Conservation (phyloP, 1,140 invertebrate genomes). For the Apis dorsata region DNA sequence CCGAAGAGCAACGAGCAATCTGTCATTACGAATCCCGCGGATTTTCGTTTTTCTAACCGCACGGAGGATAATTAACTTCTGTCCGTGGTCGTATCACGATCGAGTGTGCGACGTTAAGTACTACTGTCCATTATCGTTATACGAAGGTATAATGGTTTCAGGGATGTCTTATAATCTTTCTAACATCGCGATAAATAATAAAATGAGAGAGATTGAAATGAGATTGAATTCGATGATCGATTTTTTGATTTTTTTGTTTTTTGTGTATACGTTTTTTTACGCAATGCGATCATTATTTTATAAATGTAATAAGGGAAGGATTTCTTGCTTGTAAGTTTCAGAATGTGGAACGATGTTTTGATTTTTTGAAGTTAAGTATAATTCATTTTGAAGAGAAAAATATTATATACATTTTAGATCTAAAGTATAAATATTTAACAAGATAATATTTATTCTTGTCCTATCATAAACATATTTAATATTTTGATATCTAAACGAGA, state of each 20-base stretch:
- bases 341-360: not conserved
- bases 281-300: no score
- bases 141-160: not conserved
- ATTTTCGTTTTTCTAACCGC: not conserved
- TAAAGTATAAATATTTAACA: no score
- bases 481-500: not conserved
- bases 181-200: no score
- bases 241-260: no score
- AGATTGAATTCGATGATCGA: no score
- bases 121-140: not conserved
- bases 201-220: no score
- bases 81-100: not conserved
- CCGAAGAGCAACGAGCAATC: not conserved
- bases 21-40: slow-evolving; percentile 5
- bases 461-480: not conserved
- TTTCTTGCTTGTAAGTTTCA: not conserved
- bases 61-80: slow-evolving; percentile 26
- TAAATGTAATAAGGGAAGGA: not conserved
- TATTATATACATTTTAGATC: no score
- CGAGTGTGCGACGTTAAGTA: no score
- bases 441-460: not conserved
- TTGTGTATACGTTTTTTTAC: no score
- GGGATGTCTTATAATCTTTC: no score
- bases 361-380: no score
- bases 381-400: no score